Evolutionary conservation across 2,888 invertebrate species (phyloP), one percentile per base, ranked within the genome.

Genomic region (Dryococelus australis): DNA sequence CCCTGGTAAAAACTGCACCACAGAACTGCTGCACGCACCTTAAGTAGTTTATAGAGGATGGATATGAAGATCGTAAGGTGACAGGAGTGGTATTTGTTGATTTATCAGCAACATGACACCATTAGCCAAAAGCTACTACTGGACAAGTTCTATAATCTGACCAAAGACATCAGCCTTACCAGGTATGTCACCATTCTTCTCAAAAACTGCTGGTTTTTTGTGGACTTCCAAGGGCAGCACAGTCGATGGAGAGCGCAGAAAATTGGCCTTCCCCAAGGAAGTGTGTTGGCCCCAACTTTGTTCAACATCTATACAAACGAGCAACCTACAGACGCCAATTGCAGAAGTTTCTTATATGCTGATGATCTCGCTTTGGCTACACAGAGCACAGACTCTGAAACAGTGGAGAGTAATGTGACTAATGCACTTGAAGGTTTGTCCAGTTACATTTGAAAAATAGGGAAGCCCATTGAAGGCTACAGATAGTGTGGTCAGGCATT

Each of bases 21-120:
- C 24, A 26, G 24, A 26, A 84, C 43, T 84, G n/a, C n/a, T n/a
- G n/a, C 43, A 84, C 1, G 12, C 12, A 43, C 28, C 28, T 84
- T 24, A 84, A 9, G 24, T 12, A 84, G 10, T 84, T 79, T 16
- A 35, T 26, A 84, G 86, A 16, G 85, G 53, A 87, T 26, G 86
- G 26, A 79, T 47, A n/a, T 79, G 85, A 88, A 47, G 12, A 9
- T 9, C 47, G 12, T 6, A 6, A 9, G 47, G 12, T 47, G 47
- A 47, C 12, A 47, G 47, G 47, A 47, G 47, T 47, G 47, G 47
- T 47, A 9, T 47, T 47, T 47, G n/a, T 47, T 12, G 47, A 6
- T 47, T 12, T 47, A 12, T 9, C 12, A 12, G 47, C 47, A 6
- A 12, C 47, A 47, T 47, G 47, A 47, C 47, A 47, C 47, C 12